These are phyloP conservation scores for Corynorhinus townsendii DNA, from an alignment of 2,113 vertebrate species.

Conservation along the genomic window DNA sequence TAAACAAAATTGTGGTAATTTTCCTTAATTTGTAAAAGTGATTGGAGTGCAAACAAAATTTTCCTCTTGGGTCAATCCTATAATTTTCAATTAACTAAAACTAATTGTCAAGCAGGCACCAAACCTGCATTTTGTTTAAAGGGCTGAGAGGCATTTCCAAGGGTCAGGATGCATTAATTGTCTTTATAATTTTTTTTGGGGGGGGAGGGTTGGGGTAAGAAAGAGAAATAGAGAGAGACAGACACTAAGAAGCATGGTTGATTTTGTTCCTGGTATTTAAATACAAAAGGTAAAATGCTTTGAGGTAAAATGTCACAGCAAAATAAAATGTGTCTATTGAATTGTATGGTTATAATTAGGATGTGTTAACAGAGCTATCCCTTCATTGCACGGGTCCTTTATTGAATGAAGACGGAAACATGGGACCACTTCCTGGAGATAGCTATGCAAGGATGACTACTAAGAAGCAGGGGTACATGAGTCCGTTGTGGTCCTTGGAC, in stretches of 20 bases:
- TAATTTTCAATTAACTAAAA: conserved; percentile 92
- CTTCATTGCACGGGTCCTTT: conserved; percentile 13
- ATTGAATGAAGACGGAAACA: not conserved
- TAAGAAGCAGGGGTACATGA: not conserved
- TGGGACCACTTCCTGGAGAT: conserved; percentile 30
- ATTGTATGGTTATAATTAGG: conserved; percentile 25
- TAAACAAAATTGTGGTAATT: conserved; percentile 90
- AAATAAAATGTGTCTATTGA: conserved; percentile 55
- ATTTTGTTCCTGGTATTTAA: conserved; percentile 61
- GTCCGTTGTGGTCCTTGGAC: not conserved
- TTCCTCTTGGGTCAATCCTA: conserved; percentile 90
- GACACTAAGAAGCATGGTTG: not conserved
- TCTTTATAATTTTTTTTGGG: conserved; percentile 74
- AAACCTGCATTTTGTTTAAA: conserved; percentile 87
- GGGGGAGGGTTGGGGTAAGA: not conserved
- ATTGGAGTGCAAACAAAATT: conserved; percentile 91
- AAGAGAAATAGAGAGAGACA: not conserved
- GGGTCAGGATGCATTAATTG: conserved; percentile 80
- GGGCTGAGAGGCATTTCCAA: conserved; percentile 83
- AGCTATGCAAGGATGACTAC: not conserved
- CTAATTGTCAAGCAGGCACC: conserved; percentile 82
- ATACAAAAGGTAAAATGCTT: conserved; percentile 50
- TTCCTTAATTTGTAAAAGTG: conserved; percentile 90
- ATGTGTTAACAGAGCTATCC: not conserved
- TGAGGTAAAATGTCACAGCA: conserved; percentile 59